phyloP scores from a whole-genome alignment of 2,888 invertebrate genomes.

The Microchrysa polita region DNA sequence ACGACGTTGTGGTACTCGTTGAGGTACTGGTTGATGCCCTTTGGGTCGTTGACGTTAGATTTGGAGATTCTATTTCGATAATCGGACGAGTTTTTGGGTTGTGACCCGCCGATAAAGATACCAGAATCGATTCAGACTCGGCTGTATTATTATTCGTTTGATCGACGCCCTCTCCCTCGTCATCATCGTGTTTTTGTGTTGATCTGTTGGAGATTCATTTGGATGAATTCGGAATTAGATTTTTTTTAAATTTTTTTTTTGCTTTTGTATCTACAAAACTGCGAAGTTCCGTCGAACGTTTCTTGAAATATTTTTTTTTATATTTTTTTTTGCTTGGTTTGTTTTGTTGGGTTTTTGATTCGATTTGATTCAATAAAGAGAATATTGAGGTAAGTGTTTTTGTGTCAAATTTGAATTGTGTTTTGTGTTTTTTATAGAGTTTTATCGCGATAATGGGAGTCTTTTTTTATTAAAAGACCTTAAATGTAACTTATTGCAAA shows the following conservation, averaged over 20 bases:
- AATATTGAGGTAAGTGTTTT: not conserved
- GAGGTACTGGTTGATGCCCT: conserved; percentile 44
- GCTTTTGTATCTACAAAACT: not conserved
- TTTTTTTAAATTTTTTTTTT: conserved; percentile 10
- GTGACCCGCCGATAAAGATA: conserved; percentile 60
- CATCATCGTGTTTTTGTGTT: conserved; percentile 52
- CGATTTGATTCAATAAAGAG: not conserved
- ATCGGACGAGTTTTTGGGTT: conserved; percentile 50
- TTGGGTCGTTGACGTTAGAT: conserved; percentile 53
- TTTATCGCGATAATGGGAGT: not conserved
- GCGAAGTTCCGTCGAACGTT: not conserved
- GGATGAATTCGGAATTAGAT: conserved; percentile 42
- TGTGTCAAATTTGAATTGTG: not conserved
- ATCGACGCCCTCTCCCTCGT: conserved; percentile 17
- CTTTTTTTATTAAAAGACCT: not conserved
- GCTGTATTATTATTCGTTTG: conserved; percentile 57
- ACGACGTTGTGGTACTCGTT: not conserved
- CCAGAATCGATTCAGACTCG: conserved; percentile 54
- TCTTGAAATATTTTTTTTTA: conserved; percentile 10
- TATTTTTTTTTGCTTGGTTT: conserved; percentile 7
- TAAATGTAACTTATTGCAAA: not conserved
- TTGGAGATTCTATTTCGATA: conserved; percentile 55
- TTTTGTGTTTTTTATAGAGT: not conserved
- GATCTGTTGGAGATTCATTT: conserved; percentile 53
- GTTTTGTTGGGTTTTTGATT: not conserved